Percentiles rank a stretch among this genome's conserved stretches.
These are phyloP conservation scores for Andrena trimmerana DNA, from an alignment of 2,888 invertebrate species.

Conservation along the genomic window DNA sequence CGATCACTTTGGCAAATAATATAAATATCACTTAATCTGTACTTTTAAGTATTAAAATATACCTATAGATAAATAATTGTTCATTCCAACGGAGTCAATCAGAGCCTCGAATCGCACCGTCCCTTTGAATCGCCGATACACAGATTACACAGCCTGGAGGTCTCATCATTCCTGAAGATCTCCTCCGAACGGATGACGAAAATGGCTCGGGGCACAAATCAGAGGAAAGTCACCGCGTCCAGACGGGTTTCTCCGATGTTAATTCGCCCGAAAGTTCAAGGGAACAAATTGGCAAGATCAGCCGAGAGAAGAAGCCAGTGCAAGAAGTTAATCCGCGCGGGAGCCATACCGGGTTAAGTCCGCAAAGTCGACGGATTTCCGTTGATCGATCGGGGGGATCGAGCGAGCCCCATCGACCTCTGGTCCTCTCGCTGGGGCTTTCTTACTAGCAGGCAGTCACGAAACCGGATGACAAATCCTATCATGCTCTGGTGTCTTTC, in stretches of 20 bases:
- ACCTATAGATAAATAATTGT: too few species aligned
- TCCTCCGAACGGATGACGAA: constrained; percentile 9
- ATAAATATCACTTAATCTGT: too few species aligned
- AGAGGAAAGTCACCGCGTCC: constrained; percentile 25
- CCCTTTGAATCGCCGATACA: constrained; percentile 2
- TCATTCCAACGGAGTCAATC: too few species aligned
- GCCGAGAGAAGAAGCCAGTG: constrained; percentile 67
- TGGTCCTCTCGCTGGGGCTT: constrained; percentile 23
- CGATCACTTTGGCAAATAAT: too few species aligned
- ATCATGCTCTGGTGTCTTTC: not conserved
- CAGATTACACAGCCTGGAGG: too few species aligned
- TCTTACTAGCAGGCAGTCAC: constrained; percentile 30
- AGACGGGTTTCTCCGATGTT: constrained; percentile 56
- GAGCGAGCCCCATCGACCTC: constrained; percentile 66
- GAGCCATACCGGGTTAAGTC: constrained; percentile 66
- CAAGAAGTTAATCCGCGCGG: constrained; percentile 73
- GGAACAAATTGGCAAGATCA: constrained; percentile 77
- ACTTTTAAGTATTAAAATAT: too few species aligned
- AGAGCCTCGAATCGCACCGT: too few species aligned
- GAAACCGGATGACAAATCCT: constrained; percentile 56
- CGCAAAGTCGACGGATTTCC: constrained; percentile 70
- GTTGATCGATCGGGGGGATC: constrained; percentile 74
- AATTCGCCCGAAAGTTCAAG: constrained; percentile 71
- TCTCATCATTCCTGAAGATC: constrained; percentile 4
- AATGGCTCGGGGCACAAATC: constrained; percentile 29